phyloP scores from a whole-genome alignment of 92 coral and sea anemone genomes.

The Parazoanthus swiftii region DNA sequence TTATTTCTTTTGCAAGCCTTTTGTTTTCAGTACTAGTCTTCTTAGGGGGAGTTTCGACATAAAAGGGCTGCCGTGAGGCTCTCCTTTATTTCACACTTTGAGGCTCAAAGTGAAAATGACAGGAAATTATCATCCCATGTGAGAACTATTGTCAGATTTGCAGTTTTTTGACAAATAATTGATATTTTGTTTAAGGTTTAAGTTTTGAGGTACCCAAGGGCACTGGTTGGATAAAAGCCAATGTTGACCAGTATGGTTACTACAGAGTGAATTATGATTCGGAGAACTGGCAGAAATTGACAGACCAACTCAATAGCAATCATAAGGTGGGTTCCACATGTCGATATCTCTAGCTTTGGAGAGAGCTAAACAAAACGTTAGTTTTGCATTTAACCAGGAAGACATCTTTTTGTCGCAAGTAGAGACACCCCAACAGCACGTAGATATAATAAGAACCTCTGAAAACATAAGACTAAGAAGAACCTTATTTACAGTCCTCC shows the following conservation, averaged over 20 bases:
- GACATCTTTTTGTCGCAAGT: background rate
- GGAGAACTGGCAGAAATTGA: constrained; percentile 59
- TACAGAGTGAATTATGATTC: constrained; percentile 67
- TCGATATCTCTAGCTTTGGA: background rate
- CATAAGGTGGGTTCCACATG: constrained; percentile 41
- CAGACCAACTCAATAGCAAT: constrained; percentile 49
- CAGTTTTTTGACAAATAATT: background rate
- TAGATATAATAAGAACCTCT: no score
- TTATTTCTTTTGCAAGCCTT: background rate
- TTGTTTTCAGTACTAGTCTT: background rate
- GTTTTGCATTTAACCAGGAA: no score
- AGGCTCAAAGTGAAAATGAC: no score
- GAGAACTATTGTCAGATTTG: no score
- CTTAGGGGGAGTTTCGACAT: no score
- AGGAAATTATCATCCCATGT: no score
- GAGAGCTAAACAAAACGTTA: no score
- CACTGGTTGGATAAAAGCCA: constrained; percentile 67
- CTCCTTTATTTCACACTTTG: no score
- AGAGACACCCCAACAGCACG: no score
- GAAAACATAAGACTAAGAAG: no score
- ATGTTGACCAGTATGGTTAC: constrained; percentile 62
- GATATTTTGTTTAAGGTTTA: constrained; percentile 11
- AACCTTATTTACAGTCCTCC: no score
- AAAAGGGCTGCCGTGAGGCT: no score
- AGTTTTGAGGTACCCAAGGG: background rate